Conservation (phyloP, 2,888 invertebrate species). For the Gymnosoma rotundatum region DNA sequence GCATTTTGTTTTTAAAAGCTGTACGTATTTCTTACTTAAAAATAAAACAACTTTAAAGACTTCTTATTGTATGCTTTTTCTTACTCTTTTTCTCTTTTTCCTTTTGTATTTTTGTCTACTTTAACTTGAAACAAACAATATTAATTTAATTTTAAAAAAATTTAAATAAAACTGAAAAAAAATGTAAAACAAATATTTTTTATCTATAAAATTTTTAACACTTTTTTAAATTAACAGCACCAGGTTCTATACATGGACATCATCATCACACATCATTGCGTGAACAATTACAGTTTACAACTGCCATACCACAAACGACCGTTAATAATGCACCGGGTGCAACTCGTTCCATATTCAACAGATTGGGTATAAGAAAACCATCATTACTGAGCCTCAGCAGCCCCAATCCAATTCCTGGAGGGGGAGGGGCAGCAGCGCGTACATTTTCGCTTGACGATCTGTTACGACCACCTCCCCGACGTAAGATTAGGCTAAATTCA, state of each 20-base stretch:
- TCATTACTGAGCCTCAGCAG: conserved; percentile 91
- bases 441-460: conserved; percentile 95
- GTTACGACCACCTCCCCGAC: conserved; percentile 91
- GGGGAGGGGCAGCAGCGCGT: conserved; percentile 87
- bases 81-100: conserved; percentile 52
- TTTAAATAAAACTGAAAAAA: conserved; percentile 6
- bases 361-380: conserved; percentile 94
- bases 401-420: conserved; percentile 82
- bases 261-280: conserved; percentile 85
- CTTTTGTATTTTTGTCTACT: conserved; percentile 20
- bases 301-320: conserved; percentile 82
- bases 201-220: conserved; percentile 39
- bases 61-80: conserved; percentile 56
- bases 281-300: conserved; percentile 84
- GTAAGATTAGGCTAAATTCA: conserved; percentile 85
- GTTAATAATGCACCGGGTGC: conserved; percentile 83
- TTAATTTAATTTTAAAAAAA: not conserved
- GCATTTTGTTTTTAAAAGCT: conserved; percentile 13
- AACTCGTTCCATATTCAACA: conserved; percentile 89
- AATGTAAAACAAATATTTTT: not conserved
- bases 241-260: conserved; percentile 78
- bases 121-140: conserved; percentile 10
- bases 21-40: conserved; percentile 6
- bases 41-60: conserved; percentile 18
- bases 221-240: conserved; percentile 73